A percentile compares a stretch with the other conserved stretches of the same genome.
Evolutionary conservation across 2,113 vertebrate genomes (phyloP).

Genomic region (Pteropus alecto): DNA sequence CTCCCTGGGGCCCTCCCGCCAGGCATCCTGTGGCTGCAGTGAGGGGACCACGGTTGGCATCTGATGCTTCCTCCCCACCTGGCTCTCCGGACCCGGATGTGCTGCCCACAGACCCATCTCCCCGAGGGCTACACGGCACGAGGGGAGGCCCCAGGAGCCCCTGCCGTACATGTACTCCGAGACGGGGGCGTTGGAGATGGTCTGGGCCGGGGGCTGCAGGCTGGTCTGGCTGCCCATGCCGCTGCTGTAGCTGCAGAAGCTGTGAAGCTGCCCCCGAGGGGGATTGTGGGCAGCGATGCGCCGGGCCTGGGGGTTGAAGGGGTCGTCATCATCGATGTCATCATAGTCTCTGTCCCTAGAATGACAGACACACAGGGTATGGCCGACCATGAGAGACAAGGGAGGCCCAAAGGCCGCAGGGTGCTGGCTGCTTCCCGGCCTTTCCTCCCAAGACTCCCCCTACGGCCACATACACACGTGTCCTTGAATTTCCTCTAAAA

Average conservation of each 20-base stretch:
- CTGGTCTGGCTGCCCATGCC: conserved; percentile 96
- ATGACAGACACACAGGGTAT: fast-evolving
- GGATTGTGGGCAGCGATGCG: conserved; percentile 86
- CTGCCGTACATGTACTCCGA: conserved; percentile 93
- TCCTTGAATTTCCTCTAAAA: not conserved
- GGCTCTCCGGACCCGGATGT: not conserved
- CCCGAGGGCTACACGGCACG: fast-evolving
- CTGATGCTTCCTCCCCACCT: not conserved
- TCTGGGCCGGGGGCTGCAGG: conserved; percentile 89
- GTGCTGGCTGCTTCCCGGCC: not conserved
- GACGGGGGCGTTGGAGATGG: conserved; percentile 90
- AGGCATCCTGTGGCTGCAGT: fast-evolving
- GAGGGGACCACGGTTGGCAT: not conserved
- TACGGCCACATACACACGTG: not conserved
- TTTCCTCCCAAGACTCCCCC: not conserved
- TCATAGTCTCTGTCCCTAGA: conserved; percentile 91
- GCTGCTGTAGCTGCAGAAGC: conserved; percentile 98
- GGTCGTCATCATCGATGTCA: conserved; percentile 94
- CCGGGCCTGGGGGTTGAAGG: conserved; percentile 92
- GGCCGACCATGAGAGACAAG: fast-evolving
- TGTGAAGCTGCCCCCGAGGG: conserved; percentile 88
- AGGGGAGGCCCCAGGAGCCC: fast-evolving
- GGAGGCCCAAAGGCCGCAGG: not conserved
- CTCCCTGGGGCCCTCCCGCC: not conserved
- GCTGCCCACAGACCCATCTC: not conserved